These are phyloP conservation scores for Peucedramus taeniatus DNA, from an alignment of 2,113 vertebrate species.

Conservation along the genomic window DNA sequence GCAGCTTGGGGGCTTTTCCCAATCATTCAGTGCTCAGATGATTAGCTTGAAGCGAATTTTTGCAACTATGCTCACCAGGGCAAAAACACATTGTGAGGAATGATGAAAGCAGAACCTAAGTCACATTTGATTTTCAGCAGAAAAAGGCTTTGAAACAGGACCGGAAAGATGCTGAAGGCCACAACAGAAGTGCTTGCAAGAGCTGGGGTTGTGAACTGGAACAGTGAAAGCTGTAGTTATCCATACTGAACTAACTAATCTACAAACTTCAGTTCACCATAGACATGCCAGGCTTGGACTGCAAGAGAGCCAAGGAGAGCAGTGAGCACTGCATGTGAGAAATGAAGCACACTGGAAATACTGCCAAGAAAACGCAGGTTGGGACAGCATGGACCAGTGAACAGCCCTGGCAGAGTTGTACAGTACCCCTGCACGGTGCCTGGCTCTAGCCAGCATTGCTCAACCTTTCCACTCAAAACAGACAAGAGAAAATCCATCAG, in stretches of 20 bases:
- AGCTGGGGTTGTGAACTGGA: background rate
- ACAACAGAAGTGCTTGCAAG: background rate
- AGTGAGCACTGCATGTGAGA: background rate
- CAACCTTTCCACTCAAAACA: background rate
- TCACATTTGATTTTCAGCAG: constrained; percentile 39
- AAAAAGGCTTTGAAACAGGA: constrained; percentile 10
- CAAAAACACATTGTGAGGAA: constrained; percentile 42
- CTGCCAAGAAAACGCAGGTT: background rate
- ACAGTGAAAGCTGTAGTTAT: background rate
- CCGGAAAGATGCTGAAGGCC: constrained; percentile 12
- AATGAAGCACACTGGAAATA: background rate
- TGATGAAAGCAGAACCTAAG: constrained; percentile 13
- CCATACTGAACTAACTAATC: background rate
- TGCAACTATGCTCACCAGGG: constrained; percentile 34
- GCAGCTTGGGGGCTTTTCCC: background rate
- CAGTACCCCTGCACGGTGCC: background rate
- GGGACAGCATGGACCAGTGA: background rate
- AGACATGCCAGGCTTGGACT: background rate
- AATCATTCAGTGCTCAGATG: constrained; percentile 14
- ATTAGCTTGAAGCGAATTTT: constrained; percentile 42
- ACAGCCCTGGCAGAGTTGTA: background rate
- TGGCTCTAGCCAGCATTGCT: background rate
- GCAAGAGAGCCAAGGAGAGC: background rate
- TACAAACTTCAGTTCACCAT: background rate
- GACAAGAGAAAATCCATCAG: background rate